A percentile compares a stretch with the other conserved stretches of the same genome.
These are phyloP conservation scores for Xylocopa sonorina DNA, from an alignment of 1,140 invertebrate genomes.

Conservation along the genomic window DNA sequence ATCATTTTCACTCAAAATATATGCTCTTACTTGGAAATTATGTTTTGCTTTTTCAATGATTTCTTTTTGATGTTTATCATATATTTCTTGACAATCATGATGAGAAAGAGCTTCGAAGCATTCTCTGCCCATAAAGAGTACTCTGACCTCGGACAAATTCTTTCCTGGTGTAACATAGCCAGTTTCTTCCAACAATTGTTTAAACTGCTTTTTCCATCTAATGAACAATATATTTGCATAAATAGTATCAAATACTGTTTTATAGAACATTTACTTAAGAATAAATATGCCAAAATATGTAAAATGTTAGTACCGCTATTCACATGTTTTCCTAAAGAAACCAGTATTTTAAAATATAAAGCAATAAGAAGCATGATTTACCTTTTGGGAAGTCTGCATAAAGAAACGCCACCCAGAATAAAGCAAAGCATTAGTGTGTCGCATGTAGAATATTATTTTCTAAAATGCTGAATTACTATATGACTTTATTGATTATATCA, in stretches of 20 bases:
- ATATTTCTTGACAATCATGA: slow-evolving; percentile 95
- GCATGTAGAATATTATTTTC: slow-evolving; percentile 56
- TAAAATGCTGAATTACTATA: slow-evolving; percentile 38
- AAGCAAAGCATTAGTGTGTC: slow-evolving; percentile 79
- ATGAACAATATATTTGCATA: slow-evolving; percentile 17
- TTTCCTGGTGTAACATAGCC: slow-evolving; percentile 97
- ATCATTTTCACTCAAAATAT: background rate
- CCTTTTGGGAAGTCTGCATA: slow-evolving; percentile 82
- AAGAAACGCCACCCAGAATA: slow-evolving; percentile 80
- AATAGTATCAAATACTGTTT: background rate
- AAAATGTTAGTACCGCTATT: slow-evolving; percentile 42
- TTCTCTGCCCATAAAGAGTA: slow-evolving; percentile 96
- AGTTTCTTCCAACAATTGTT: slow-evolving; percentile 95
- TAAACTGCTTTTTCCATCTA: slow-evolving; percentile 96
- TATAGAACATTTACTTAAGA: background rate
- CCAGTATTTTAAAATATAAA: slow-evolving; percentile 10
- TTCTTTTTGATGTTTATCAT: slow-evolving; percentile 96
- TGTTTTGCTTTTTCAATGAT: slow-evolving; percentile 95
- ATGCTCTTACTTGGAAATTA: slow-evolving; percentile 89
- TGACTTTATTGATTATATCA: slow-evolving; percentile 26
- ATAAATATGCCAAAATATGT: slow-evolving; percentile 7
- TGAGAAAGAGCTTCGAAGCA: slow-evolving; percentile 96
- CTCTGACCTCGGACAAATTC: slow-evolving; percentile 94
- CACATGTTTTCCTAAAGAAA: background rate
- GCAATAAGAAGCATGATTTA: slow-evolving; percentile 68